Base-by-base conservation (phyloP, 2,797 vertebrate genomes). In the Nasua narica region DNA sequence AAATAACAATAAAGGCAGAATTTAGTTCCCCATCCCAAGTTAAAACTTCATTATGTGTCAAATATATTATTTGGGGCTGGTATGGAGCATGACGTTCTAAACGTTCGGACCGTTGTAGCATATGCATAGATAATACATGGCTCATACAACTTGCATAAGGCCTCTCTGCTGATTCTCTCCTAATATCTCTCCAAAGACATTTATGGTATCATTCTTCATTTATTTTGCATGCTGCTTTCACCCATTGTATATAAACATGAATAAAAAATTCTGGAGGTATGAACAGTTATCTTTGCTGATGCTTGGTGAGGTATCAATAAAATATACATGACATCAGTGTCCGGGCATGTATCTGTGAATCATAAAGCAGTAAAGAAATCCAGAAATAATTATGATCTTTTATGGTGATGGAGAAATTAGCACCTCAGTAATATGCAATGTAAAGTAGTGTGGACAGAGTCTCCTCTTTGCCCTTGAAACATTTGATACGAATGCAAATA, bases 151-250 rank as follows among this genome's bases (percentile, higher is more conserved):
- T 97, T 98, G 98, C 90, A 91, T 97, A 90, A 95, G 40, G 95
- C 96, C 86, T 97, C 96, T 98, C 94, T 97, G 77, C 96, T 98
- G 95, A 97, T 92, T 98, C 90, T 48, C 67, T 94, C 97, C 97
- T 98, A 98, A 97, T 96, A 96, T 86, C 84, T 94, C 96, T 97
- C 98, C 96, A 93, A 98, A 98, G 97, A 96, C 88, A 95, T 95
- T 84, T 97, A 83, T 87, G 94, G 74, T 65, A 84, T 97, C 96
- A 97, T 95, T 98, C 96, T 97, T 98, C 98, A 94, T 98, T 98
- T 98, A 97, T 98, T 98, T 98, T 98, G 97, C 95, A 96, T 97
- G 91, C 82, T 77, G 81, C 90, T 97, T 96, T 81, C 56, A 94
- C 90, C 90, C 72, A 90, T 46, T 96, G 82, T 92, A 87, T 97